Percentiles rank a stretch among this genome's conserved stretches.
These are phyloP conservation scores for Leucosticte australis DNA, from an alignment of 2,113 vertebrate species.

Conservation along the genomic window DNA sequence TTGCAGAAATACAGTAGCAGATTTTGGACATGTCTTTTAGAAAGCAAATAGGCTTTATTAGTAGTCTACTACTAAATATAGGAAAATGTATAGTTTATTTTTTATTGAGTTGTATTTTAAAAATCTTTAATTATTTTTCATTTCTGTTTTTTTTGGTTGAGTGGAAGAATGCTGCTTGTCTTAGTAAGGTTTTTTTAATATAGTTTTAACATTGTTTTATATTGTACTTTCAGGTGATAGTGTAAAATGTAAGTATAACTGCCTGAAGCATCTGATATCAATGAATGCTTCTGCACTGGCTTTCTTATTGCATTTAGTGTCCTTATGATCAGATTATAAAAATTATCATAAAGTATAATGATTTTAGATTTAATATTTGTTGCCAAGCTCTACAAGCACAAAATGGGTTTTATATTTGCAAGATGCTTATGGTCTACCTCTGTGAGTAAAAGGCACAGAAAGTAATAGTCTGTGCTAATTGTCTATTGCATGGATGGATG, in stretches of 20 bases:
- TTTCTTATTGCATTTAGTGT: background rate
- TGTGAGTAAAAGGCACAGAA: background rate
- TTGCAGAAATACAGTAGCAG: background rate
- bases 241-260: background rate
- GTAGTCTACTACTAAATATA: background rate
- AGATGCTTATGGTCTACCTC: background rate
- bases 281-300: background rate
- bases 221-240: background rate
- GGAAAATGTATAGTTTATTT: background rate
- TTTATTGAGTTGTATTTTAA: background rate
- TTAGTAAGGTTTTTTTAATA: background rate
- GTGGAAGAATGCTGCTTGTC: background rate
- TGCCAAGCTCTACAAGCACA: background rate
- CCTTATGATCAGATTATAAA: conserved; percentile 11
- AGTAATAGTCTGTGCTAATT: background rate
- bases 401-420: background rate
- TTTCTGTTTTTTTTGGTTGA: background rate
- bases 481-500: background rate
- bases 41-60: background rate
- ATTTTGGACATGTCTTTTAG: conserved; percentile 12
- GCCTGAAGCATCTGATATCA: background rate
- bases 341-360: background rate
- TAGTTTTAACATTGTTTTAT: background rate
- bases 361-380: background rate
- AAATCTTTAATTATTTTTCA: background rate